Conservation (phyloP, 2,888 invertebrate species). For the Mimas tiliae region DNA sequence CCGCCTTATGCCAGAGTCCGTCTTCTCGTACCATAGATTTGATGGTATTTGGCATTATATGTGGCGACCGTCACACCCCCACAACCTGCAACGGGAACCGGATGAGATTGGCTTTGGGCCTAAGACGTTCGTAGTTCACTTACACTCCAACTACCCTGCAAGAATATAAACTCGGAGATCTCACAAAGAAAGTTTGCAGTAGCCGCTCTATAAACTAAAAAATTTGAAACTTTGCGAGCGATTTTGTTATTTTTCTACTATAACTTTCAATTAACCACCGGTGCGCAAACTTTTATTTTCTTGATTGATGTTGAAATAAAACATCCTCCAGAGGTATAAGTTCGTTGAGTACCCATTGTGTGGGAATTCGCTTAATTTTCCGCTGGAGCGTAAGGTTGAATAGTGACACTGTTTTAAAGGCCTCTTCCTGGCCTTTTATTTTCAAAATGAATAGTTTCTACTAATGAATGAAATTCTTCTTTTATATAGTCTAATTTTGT, state of each 20-base stretch:
- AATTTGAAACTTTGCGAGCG: conserved; percentile 35
- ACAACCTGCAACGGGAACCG: no score
- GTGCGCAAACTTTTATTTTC: conserved; percentile 44
- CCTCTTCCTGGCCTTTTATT: conserved; percentile 64
- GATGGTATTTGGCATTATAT: no score
- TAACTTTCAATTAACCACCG: conserved; percentile 55
- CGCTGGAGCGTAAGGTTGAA: conserved; percentile 63
- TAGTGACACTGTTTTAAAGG: conserved; percentile 68
- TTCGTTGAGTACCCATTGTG: conserved; percentile 61
- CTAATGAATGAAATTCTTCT: conserved; percentile 42
- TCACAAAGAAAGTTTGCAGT: not conserved
- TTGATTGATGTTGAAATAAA: conserved; percentile 52
- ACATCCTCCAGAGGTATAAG: conserved; percentile 48
- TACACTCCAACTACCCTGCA: no score
- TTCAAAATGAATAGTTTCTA: conserved; percentile 51
- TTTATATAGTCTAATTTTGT: conserved; percentile 1
- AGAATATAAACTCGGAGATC: conserved; percentile 9
- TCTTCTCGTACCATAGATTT: no score
- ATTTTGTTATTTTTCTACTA: conserved; percentile 43
- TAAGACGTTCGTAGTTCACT: no score
- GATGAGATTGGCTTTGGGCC: no score
- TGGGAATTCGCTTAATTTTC: conserved; percentile 74
- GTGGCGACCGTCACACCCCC: no score
- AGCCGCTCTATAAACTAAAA: conserved; percentile 36
- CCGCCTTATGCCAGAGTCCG: no score